A percentile compares a stretch with the other conserved stretches of the same genome.
Evolutionary conservation across 2,888 invertebrate genomes (phyloP).

Genomic region (Plebejus argus): DNA sequence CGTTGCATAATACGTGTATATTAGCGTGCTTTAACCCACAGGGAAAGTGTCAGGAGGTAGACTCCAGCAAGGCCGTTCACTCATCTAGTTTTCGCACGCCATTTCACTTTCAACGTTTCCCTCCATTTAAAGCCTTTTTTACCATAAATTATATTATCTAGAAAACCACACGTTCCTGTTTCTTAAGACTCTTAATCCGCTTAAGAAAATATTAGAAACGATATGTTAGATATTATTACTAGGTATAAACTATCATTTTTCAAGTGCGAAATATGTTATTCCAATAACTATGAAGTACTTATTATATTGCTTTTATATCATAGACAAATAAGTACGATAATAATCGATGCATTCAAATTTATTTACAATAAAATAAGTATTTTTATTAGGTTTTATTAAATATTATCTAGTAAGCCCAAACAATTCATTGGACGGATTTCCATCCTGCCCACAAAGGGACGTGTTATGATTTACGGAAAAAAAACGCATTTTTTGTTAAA

Average conservation of each 20-base stretch:
- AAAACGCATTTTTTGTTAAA: not conserved
- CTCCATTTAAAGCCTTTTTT: slow-evolving; percentile 57
- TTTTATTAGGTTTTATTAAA: too few relatives aligned
- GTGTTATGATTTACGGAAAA: not conserved
- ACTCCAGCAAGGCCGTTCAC: slow-evolving; percentile 62
- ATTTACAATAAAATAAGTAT: not conserved
- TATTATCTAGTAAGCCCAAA: too few relatives aligned
- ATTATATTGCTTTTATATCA: not conserved
- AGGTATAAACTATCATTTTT: not conserved
- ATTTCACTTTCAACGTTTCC: slow-evolving; percentile 71
- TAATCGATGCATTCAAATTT: not conserved
- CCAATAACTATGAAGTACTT: not conserved
- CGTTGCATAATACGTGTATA: not conserved
- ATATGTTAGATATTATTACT: too few relatives aligned
- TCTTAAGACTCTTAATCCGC: not conserved
- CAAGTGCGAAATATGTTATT: not conserved
- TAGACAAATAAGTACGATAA: not conserved
- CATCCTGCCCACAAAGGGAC: not conserved
- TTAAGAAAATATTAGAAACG: not conserved
- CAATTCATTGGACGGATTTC: too few relatives aligned
- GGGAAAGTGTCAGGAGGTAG: slow-evolving; percentile 47
- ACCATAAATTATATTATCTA: slow-evolving; percentile 24
- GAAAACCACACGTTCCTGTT: not conserved
- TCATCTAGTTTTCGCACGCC: slow-evolving; percentile 66
- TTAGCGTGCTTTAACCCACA: slow-evolving; percentile 20